Conservation (phyloP, 2,113 vertebrate species). For the Rynchops niger region DNA sequence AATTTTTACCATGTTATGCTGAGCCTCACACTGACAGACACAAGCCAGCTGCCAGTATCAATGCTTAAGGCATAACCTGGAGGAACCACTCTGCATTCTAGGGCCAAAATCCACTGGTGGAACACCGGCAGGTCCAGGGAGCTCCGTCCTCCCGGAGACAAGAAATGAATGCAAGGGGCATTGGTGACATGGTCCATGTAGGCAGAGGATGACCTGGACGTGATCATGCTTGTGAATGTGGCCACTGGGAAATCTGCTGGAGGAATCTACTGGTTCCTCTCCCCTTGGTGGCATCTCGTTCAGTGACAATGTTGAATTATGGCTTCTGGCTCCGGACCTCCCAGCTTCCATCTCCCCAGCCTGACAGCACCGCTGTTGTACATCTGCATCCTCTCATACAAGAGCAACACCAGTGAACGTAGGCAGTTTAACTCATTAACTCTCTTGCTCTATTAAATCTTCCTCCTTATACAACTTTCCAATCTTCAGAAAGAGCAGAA, state of each 20-base stretch:
- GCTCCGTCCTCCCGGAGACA: neutral
- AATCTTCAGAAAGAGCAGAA: neutral
- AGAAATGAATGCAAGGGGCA: neutral
- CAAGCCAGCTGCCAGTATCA: neutral
- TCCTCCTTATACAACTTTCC: neutral
- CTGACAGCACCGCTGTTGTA: neutral
- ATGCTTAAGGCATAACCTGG: neutral
- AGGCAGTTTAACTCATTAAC: neutral
- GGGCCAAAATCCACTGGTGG: neutral
- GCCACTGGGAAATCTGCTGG: neutral
- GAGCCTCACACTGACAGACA: conserved; percentile 38
- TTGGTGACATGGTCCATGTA: fast-evolving
- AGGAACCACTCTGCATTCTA: fast-evolving
- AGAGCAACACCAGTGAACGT: fast-evolving
- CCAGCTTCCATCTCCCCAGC: neutral
- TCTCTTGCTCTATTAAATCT: neutral
- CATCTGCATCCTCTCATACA: neutral
- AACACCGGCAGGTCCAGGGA: neutral
- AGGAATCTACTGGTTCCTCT: neutral
- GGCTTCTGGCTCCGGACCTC: neutral
- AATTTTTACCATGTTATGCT: conserved; percentile 27
- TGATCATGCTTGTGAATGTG: fast-evolving
- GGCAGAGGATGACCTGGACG: neutral
- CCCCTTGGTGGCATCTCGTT: neutral
- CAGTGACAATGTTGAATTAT: fast-evolving